Conservation (phyloP, 2,113 vertebrate genomes). For the Phodopus roborovskii region DNA sequence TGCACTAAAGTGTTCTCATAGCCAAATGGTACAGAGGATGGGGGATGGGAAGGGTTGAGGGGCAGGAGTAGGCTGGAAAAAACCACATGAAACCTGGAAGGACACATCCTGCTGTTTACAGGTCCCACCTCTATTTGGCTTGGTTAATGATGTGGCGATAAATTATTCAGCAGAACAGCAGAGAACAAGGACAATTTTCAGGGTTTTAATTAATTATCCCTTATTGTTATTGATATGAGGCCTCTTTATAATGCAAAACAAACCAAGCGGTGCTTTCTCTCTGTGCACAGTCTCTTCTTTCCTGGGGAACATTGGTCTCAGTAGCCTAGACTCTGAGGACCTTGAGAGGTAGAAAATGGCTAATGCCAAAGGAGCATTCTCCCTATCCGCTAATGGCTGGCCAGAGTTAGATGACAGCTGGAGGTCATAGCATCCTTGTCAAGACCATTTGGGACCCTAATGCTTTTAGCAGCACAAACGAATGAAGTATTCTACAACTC, state of each 20-base stretch:
- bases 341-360: background rate
- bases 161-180: constrained; percentile 52
- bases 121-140: background rate
- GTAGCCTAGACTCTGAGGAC: background rate
- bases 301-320: background rate
- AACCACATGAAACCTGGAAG: background rate
- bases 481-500: background rate
- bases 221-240: constrained; percentile 68
- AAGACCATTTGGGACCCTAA: background rate
- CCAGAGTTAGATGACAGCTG: background rate
- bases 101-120: background rate
- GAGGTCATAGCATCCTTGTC: background rate
- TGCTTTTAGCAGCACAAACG: background rate
- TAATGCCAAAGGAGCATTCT: background rate
- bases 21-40: background rate
- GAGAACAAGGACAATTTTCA: background rate
- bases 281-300: constrained; percentile 13
- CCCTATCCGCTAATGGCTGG: background rate
- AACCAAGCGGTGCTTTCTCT: background rate
- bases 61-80: background rate
- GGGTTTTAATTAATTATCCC: constrained; percentile 68
- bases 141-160: background rate
- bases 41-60: background rate
- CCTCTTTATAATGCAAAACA: constrained; percentile 61
- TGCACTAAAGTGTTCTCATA: background rate